Evolutionary conservation across 1,140 invertebrate species (phyloP).

Genomic region (Nasonia giraulti): DNA sequence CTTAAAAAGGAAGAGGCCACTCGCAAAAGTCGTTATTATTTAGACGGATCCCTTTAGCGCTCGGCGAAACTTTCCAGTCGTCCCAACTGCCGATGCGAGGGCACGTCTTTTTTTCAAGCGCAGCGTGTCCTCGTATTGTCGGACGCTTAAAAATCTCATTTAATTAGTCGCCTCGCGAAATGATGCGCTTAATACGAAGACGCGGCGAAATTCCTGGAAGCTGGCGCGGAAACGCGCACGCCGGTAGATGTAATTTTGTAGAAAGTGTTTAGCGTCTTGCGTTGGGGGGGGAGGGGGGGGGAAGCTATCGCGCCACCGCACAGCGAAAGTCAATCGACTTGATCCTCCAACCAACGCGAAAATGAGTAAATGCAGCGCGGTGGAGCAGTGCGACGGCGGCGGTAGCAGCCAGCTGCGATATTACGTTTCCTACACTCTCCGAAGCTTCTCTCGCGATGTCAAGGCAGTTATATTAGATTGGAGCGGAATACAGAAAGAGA

Average conservation of each 20-base stretch:
- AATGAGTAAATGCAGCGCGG: conserved; percentile 51
- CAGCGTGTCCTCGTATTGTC: neutral
- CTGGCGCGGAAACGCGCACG: too few relatives aligned
- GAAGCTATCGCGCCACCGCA: neutral
- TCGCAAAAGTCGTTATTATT: conserved; percentile 52
- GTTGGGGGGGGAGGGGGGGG: too few relatives aligned
- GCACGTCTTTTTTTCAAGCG: neutral
- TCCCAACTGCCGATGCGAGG: neutral
- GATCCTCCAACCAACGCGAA: conserved; percentile 25
- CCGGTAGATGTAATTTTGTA: neutral
- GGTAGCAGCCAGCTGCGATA: conserved; percentile 31
- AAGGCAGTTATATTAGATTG: conserved; percentile 51
- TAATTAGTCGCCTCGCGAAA: neutral
- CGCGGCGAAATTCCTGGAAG: neutral
- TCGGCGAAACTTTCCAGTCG: conserved; percentile 23
- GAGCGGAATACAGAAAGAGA: conserved; percentile 18
- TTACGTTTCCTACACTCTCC: conserved; percentile 37
- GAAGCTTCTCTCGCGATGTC: conserved; percentile 11
- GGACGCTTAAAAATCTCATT: neutral
- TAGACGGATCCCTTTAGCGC: conserved; percentile 41
- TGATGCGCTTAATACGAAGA: neutral
- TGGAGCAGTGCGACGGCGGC: neutral
- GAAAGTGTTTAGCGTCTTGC: neutral
- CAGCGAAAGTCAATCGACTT: conserved; percentile 29
- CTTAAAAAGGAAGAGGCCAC: conserved; percentile 23